These are phyloP conservation scores for Gisinianus flammeolus DNA, from an alignment of 2,888 invertebrate species.

Conservation along the genomic window DNA sequence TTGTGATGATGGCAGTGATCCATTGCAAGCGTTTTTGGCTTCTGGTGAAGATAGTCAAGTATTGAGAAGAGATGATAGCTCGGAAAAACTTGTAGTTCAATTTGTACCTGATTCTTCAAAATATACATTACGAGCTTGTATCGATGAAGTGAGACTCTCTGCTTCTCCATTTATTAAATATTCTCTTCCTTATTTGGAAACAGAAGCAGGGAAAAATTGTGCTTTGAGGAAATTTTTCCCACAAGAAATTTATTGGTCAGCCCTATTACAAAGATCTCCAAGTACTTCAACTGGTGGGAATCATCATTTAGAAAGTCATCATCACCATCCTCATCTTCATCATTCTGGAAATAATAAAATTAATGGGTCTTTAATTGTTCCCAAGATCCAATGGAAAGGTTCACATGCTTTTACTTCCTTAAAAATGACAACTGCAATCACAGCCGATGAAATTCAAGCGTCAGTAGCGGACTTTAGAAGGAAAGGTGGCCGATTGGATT, in stretches of 20 bases:
- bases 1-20: constrained; percentile 82
- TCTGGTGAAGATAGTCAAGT: constrained; percentile 60
- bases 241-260: constrained; percentile 74
- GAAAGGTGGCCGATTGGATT: constrained; percentile 71
- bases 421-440: constrained; percentile 72
- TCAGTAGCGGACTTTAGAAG: constrained; percentile 86
- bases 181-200: constrained; percentile 85
- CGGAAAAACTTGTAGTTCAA: constrained; percentile 65
- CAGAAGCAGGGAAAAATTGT: constrained; percentile 80
- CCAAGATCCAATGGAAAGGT: constrained; percentile 49
- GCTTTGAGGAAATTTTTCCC: constrained; percentile 74
- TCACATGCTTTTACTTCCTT: constrained; percentile 76
- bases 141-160: constrained; percentile 76
- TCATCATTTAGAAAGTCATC: background rate
- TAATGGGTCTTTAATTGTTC: background rate
- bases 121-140: constrained; percentile 46
- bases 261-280: constrained; percentile 44
- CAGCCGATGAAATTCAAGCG: constrained; percentile 72
- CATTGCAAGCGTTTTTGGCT: constrained; percentile 69
- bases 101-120: constrained; percentile 60
- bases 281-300: constrained; percentile 11
- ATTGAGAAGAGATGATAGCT: constrained; percentile 60
- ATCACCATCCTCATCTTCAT: constrained; percentile 47
- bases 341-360: constrained; percentile 37
- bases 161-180: constrained; percentile 86